These are phyloP conservation scores for Brachynemurus nebulosus DNA, from an alignment of 2,888 invertebrate species.

Conservation along the genomic window DNA sequence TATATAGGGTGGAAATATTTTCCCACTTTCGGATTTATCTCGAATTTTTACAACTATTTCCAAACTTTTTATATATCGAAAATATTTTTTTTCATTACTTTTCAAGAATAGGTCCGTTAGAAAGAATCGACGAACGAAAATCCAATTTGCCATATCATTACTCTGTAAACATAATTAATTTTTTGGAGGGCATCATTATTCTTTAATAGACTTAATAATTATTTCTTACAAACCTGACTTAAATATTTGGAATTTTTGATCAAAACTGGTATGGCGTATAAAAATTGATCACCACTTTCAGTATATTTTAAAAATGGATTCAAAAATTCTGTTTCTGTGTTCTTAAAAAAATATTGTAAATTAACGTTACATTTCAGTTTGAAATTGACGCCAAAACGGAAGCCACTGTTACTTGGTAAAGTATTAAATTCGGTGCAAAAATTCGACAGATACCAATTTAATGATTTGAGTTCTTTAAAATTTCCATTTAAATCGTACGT, in stretches of 20 bases:
- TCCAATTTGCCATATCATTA: slow-evolving; percentile 40
- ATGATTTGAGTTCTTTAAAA: slow-evolving; percentile 27
- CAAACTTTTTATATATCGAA: slow-evolving; percentile 30
- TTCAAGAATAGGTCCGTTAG: slow-evolving; percentile 44
- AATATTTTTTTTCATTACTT: slow-evolving; percentile 21
- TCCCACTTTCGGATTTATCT: slow-evolving; percentile 33
- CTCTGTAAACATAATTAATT: slow-evolving; percentile 30
- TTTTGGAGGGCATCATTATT: too few species aligned
- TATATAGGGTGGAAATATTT: slow-evolving; percentile 45
- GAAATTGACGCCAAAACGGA: slow-evolving; percentile 31
- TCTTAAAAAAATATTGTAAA: slow-evolving; percentile 28
- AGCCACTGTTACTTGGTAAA: slow-evolving; percentile 21
- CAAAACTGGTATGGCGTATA: slow-evolving; percentile 42
- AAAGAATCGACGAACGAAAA: slow-evolving; percentile 53
- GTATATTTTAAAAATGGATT: slow-evolving; percentile 38
- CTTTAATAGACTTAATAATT: too few species aligned
- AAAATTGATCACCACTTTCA: slow-evolving; percentile 28
- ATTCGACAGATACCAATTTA: slow-evolving; percentile 19
- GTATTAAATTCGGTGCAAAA: slow-evolving; percentile 24
- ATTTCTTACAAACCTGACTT: neutral
- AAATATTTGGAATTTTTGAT: slow-evolving; percentile 34
- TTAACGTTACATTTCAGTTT: slow-evolving; percentile 20
- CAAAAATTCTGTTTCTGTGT: slow-evolving; percentile 32
- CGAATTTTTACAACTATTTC: slow-evolving; percentile 26
- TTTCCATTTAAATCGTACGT: slow-evolving; percentile 31